Percentiles rank a stretch among this genome's conserved stretches.
Conservation (phyloP, 2,888 invertebrate species). For the Graphium colonna region DNA sequence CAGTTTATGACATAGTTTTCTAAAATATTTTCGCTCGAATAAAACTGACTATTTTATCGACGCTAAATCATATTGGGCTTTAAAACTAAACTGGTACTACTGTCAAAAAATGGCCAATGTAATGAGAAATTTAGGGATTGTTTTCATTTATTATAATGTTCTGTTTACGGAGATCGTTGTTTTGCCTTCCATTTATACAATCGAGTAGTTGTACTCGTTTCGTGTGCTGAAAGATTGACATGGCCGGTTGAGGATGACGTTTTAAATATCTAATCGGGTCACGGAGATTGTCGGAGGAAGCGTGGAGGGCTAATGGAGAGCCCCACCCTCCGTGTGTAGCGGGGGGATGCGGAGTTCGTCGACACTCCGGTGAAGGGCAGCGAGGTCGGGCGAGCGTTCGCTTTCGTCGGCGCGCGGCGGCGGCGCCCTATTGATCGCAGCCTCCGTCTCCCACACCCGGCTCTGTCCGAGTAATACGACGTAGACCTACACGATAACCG, state of each 20-base stretch:
- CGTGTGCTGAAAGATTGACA: background rate
- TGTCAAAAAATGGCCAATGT: too few species aligned
- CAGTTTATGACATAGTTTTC: too few species aligned
- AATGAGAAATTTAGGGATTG: too few species aligned
- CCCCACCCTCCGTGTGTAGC: conserved; percentile 37
- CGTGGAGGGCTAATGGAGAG: conserved; percentile 47
- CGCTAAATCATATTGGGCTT: too few species aligned
- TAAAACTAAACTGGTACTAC: too few species aligned
- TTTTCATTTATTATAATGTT: too few species aligned
- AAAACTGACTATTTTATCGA: too few species aligned
- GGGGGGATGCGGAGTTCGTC: conserved; percentile 58
- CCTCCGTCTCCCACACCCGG: conserved; percentile 51
- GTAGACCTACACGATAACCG: conserved; percentile 17
- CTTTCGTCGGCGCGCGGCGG: conserved; percentile 60
- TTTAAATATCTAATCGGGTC: conserved; percentile 59
- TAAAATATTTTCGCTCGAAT: too few species aligned
- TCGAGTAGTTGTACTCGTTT: too few species aligned
- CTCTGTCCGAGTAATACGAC: conserved; percentile 21
- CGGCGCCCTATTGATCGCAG: conserved; percentile 62
- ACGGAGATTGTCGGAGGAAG: conserved; percentile 56
- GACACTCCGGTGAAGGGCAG: conserved; percentile 75
- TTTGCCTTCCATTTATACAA: too few species aligned
- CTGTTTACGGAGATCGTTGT: too few species aligned
- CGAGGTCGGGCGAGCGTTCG: conserved; percentile 66
- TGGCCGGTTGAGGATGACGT: conserved; percentile 26